Conservation (phyloP, 2,113 vertebrate species). For the Leptocoma aspasia region DNA sequence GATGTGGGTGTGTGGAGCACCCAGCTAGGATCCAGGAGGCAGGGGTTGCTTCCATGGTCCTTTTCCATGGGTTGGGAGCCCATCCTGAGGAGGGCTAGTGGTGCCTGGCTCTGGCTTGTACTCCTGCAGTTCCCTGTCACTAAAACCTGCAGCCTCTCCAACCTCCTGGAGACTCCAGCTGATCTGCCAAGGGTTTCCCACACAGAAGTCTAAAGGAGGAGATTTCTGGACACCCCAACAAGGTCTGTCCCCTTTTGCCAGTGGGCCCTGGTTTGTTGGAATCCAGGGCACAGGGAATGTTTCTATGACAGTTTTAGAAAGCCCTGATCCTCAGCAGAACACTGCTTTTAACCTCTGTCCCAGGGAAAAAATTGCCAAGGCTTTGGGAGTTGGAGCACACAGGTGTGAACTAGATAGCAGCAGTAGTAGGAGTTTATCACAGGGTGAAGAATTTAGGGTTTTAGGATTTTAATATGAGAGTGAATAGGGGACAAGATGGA, state of each 20-base stretch:
- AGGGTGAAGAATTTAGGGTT: too few species aligned
- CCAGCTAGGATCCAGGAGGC: neutral
- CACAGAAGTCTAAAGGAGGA: neutral
- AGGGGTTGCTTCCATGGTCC: neutral
- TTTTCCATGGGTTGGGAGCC: neutral
- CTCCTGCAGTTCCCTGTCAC: neutral
- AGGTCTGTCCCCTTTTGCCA: neutral
- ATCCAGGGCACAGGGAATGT: too few species aligned
- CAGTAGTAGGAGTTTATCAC: too few species aligned
- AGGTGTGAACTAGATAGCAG: too few species aligned
- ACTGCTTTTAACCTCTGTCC: too few species aligned
- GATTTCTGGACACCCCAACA: neutral
- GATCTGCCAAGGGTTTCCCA: neutral
- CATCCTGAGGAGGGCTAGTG: neutral
- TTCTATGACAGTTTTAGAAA: too few species aligned
- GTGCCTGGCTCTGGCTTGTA: neutral
- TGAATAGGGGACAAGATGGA: too few species aligned
- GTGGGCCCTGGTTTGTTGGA: neutral
- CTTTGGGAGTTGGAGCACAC: too few species aligned
- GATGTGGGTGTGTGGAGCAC: neutral
- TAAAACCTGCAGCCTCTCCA: neutral
- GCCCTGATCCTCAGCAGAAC: too few species aligned
- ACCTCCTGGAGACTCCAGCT: neutral
- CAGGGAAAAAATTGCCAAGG: too few species aligned
- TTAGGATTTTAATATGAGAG: too few species aligned